These are phyloP conservation scores for Pseudachorutes palmiensis DNA, from an alignment of 1,140 invertebrate species.

Conservation along the genomic window DNA sequence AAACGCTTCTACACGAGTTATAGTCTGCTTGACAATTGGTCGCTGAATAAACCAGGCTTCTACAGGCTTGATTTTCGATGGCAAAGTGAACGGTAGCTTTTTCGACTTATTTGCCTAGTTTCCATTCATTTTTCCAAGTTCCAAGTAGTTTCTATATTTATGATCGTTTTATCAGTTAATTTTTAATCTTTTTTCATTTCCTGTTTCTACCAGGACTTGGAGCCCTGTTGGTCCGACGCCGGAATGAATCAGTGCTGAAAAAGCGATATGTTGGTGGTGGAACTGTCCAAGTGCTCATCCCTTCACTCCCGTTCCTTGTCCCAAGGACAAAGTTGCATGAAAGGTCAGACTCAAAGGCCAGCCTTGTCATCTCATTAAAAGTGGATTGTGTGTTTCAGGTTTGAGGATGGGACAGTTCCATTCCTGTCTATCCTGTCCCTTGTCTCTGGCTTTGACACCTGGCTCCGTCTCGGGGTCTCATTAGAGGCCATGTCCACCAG, in stretches of 20 bases:
- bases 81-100: too few relatives aligned
- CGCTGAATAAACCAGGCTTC: too few relatives aligned
- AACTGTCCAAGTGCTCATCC: constrained; percentile 72
- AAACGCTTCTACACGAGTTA: too few relatives aligned
- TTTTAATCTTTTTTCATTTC: background rate
- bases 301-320: constrained; percentile 58
- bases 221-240: constrained; percentile 53
- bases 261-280: constrained; percentile 87
- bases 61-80: too few relatives aligned
- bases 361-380: constrained; percentile 12
- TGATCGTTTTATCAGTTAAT: too few relatives aligned
- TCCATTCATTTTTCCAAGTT: too few relatives aligned
- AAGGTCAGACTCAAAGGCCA: constrained; percentile 59
- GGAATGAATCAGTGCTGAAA: constrained; percentile 53
- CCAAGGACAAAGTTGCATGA: constrained; percentile 58
- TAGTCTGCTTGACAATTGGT: too few relatives aligned
- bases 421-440: constrained; percentile 77
- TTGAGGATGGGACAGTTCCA: constrained; percentile 87
- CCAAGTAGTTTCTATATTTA: too few relatives aligned
- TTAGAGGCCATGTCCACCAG: constrained; percentile 63
- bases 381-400: too few relatives aligned
- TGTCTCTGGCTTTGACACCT: constrained; percentile 66
- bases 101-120: too few relatives aligned
- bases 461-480: constrained; percentile 53
- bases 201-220: background rate